These are phyloP conservation scores for Eulemur macaco DNA, from an alignment of 2,113 vertebrate species.

Conservation along the genomic window DNA sequence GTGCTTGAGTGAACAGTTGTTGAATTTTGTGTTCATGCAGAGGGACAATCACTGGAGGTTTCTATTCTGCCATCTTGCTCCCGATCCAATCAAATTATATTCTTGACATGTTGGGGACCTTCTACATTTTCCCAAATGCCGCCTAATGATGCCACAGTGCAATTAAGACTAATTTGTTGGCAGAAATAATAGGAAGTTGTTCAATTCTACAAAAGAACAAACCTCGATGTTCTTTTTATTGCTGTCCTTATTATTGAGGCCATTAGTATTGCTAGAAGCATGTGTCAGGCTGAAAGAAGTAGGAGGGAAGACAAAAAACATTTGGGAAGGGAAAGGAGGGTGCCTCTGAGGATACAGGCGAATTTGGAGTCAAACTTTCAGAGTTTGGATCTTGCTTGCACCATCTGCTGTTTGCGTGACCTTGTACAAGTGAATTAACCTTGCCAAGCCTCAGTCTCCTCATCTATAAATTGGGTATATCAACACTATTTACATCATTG, in stretches of 20 bases:
- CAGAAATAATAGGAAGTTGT: slow-evolving; percentile 65
- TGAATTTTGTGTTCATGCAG: no score
- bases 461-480: neutral
- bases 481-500: neutral
- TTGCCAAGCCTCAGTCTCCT: neutral
- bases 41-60: no score
- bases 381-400: neutral
- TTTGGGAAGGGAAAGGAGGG: neutral
- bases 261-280: slow-evolving; percentile 46
- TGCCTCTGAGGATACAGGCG: neutral
- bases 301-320: neutral
- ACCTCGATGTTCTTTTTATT: neutral
- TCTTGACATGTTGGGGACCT: slow-evolving; percentile 68
- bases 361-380: neutral
- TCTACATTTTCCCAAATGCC: slow-evolving; percentile 67
- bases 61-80: no score
- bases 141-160: slow-evolving; percentile 59
- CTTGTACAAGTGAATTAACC: neutral
- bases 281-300: slow-evolving; percentile 16
- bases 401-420: neutral
- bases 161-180: slow-evolving; percentile 76
- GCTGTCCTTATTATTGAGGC: slow-evolving; percentile 51
- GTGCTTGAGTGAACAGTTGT: no score
- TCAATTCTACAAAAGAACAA: slow-evolving; percentile 51
- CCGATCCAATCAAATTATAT: slow-evolving; percentile 52